Conservation (phyloP, 2,113 vertebrate species). For the Tautogolabrus adspersus region DNA sequence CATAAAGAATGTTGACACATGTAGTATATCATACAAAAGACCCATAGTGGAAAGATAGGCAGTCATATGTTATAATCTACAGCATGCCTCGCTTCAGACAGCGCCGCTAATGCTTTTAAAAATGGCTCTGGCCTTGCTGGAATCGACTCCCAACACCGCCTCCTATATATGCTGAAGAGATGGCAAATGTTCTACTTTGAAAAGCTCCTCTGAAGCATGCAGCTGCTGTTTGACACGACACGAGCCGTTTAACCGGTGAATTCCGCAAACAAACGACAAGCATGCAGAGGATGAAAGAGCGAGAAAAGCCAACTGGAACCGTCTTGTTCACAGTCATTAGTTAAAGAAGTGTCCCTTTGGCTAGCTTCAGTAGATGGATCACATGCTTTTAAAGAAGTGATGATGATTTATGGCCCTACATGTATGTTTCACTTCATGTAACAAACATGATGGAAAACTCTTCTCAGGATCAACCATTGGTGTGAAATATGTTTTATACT, state of each 20-base stretch:
- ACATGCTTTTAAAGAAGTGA: slow-evolving; percentile 16
- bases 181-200: slow-evolving; percentile 47
- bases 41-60: slow-evolving; percentile 39
- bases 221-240: slow-evolving; percentile 49
- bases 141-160: slow-evolving; percentile 29
- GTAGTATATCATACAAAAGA: slow-evolving; percentile 49
- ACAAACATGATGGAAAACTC: slow-evolving; percentile 14
- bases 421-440: slow-evolving; percentile 23
- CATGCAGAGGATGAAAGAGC: slow-evolving; percentile 52
- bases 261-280: slow-evolving; percentile 53
- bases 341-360: slow-evolving; percentile 10
- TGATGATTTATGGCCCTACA: slow-evolving; percentile 36
- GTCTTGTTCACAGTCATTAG: slow-evolving; percentile 52
- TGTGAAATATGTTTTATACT: not conserved
- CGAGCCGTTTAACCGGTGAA: slow-evolving; percentile 59
- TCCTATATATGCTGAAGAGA: slow-evolving; percentile 22
- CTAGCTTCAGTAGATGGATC: not conserved
- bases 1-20: slow-evolving; percentile 21
- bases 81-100: slow-evolving; percentile 37
- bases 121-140: slow-evolving; percentile 68
- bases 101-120: slow-evolving; percentile 50
- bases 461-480: not conserved
- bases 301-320: slow-evolving; percentile 60
- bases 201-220: slow-evolving; percentile 44
- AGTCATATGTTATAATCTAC: slow-evolving; percentile 62